A percentile compares a stretch with the other conserved stretches of the same genome.
Conservation (phyloP, 2,797 vertebrate genomes). For the Lerista edwardsae region DNA sequence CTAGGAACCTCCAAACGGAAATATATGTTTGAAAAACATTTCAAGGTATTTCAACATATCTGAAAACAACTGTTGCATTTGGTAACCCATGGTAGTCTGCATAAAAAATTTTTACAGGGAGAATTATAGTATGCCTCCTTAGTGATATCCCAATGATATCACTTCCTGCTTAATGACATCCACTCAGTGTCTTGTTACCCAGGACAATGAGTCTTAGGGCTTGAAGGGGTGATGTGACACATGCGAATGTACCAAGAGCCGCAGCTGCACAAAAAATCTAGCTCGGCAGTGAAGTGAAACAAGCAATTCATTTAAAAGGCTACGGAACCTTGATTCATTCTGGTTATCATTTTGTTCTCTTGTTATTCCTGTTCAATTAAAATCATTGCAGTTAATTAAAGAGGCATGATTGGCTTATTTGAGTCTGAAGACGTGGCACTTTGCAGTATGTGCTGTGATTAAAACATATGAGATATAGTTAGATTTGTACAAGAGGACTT, state of each 20-base stretch:
- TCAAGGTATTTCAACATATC: too few species aligned
- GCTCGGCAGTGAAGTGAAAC: not conserved
- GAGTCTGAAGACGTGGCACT: conserved; percentile 25
- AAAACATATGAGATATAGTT: conserved; percentile 44
- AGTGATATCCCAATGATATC: too few species aligned
- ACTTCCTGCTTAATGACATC: too few species aligned
- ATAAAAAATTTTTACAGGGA: too few species aligned
- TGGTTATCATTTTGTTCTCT: conserved; percentile 35
- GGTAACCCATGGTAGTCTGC: too few species aligned
- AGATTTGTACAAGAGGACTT: conserved; percentile 34
- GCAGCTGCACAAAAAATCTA: conserved; percentile 3
- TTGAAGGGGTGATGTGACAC: not conserved
- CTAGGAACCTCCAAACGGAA: too few species aligned
- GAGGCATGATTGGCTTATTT: conserved; percentile 40
- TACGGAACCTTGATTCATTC: conserved; percentile 16
- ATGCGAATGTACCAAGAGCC: not conserved
- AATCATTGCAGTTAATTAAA: conserved; percentile 52
- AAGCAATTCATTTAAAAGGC: conserved; percentile 22
- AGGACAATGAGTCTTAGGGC: not conserved
- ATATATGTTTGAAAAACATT: too few species aligned
- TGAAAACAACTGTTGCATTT: too few species aligned
- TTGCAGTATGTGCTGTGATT: conserved; percentile 46
- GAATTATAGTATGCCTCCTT: too few species aligned
- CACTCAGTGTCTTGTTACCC: not conserved
- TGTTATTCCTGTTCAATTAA: conserved; percentile 45